These are phyloP conservation scores for Dipodomys spectabilis DNA, from an alignment of 2,113 vertebrate species.

Conservation along the genomic window DNA sequence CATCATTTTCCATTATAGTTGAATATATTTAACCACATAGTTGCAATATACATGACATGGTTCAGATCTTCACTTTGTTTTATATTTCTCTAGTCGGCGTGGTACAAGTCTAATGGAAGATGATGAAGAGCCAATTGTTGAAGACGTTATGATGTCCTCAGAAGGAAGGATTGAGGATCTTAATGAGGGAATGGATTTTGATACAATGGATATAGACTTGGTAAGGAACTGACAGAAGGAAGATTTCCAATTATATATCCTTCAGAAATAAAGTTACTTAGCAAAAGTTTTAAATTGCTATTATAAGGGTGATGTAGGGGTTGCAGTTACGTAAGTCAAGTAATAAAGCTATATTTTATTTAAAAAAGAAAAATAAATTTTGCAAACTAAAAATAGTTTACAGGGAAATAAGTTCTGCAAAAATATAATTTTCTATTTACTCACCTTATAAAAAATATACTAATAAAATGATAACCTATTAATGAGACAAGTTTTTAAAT, in stretches of 20 bases:
- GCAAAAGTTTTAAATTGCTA: no score
- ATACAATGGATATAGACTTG: slow-evolving; percentile 99
- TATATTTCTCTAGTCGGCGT: slow-evolving; percentile 91
- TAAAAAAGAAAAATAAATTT: neutral
- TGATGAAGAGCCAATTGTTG: slow-evolving; percentile 99
- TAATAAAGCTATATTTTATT: slow-evolving; percentile 14
- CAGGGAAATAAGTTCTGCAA: slow-evolving; percentile 40
- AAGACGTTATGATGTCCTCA: slow-evolving; percentile 99
- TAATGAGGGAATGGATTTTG: slow-evolving; percentile 99
- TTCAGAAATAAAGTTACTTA: slow-evolving; percentile 56
- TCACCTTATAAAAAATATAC: slow-evolving; percentile 27
- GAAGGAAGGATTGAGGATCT: slow-evolving; percentile 99
- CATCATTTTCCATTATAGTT: slow-evolving; percentile 74
- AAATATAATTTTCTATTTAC: slow-evolving; percentile 44
- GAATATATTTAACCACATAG: slow-evolving; percentile 59
- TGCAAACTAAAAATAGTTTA: no score
- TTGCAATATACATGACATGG: slow-evolving; percentile 62
- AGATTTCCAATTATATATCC: neutral
- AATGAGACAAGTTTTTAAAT: slow-evolving; percentile 30
- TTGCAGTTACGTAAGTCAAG: no score
- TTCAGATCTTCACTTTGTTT: slow-evolving; percentile 71
- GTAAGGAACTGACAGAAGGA: slow-evolving; percentile 86
- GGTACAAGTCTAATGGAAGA: slow-evolving; percentile 99
- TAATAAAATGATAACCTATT: slow-evolving; percentile 19
- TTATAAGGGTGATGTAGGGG: no score